A percentile compares a stretch with the other conserved stretches of the same genome.
These are phyloP conservation scores for Meteorus colon DNA, from an alignment of 2,888 invertebrate species.

Conservation along the genomic window DNA sequence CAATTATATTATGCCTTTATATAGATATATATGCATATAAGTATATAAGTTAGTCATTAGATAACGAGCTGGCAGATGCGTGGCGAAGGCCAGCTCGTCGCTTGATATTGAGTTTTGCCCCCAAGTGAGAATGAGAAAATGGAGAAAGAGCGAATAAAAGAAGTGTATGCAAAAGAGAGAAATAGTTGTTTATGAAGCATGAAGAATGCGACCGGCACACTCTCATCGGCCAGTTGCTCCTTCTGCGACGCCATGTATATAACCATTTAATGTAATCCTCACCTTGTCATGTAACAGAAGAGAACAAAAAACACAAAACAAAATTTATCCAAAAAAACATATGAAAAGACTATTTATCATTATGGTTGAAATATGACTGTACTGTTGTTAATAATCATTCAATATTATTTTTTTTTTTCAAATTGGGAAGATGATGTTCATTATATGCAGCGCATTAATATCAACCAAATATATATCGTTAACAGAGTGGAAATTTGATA, in stretches of 20 bases:
- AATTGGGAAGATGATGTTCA: not conserved
- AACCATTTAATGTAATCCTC: not conserved
- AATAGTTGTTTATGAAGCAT: constrained; percentile 13
- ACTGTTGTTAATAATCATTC: not conserved
- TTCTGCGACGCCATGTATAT: not conserved
- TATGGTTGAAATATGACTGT: not conserved
- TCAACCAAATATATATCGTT: too few relatives aligned
- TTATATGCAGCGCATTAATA: not conserved
- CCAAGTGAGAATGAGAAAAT: constrained; percentile 1
- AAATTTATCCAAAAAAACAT: constrained; percentile 30
- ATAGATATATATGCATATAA: not conserved
- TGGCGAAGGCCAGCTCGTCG: constrained; percentile 40
- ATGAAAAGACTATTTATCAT: not conserved
- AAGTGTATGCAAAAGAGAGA: not conserved
- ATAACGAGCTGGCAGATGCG: constrained; percentile 71
- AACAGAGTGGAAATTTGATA: too few relatives aligned
- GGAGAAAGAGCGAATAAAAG: not conserved
- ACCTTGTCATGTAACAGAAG: constrained; percentile 29
- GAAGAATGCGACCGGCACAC: constrained; percentile 4
- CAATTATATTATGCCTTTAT: constrained; percentile 60
- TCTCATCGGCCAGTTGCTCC: not conserved
- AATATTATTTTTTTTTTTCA: not conserved
- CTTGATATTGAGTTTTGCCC: constrained; percentile 8
- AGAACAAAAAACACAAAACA: not conserved
- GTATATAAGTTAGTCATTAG: constrained; percentile 64